Conservation (phyloP, 1,140 invertebrate genomes). For the Sweltsa coloradensis region DNA sequence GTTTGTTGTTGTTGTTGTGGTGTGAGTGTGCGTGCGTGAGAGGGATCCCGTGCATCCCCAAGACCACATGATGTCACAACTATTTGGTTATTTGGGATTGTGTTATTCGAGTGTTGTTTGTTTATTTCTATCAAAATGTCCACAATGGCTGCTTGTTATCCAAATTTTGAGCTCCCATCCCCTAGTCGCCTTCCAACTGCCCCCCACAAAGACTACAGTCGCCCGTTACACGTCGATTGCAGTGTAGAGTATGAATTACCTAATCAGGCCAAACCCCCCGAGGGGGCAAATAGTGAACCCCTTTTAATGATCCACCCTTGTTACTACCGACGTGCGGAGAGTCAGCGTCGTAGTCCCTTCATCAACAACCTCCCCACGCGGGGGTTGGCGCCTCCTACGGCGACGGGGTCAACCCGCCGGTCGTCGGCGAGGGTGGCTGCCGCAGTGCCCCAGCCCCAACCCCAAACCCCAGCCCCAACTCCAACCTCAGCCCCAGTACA, state of each 20-base stretch:
- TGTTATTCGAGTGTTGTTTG: neutral
- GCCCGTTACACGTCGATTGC: conserved; percentile 69
- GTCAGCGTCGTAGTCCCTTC: conserved; percentile 59
- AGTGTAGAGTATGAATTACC: conserved; percentile 75
- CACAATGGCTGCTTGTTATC: conserved; percentile 8
- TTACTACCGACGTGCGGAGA: conserved; percentile 67
- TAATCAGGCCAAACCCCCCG: conserved; percentile 65
- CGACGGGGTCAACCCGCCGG: neutral
- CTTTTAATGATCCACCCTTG: conserved; percentile 76
- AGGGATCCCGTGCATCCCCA: neutral
- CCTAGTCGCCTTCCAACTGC: neutral
- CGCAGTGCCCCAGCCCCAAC: conserved; percentile 1
- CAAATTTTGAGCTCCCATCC: conserved; percentile 8
- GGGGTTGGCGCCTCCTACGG: neutral
- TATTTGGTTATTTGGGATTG: neutral
- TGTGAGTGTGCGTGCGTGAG: neutral
- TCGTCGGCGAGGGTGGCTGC: neutral
- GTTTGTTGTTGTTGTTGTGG: neutral
- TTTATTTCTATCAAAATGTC: neutral
- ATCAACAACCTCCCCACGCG: conserved; percentile 47
- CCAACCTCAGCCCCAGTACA: conserved; percentile 10
- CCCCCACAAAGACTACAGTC: conserved; percentile 54
- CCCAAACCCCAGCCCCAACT: conserved; percentile 3
- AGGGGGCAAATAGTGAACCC: conserved; percentile 57
- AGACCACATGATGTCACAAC: neutral